Evolutionary conservation across 2,113 vertebrate species (phyloP).

Genomic region (Clarias gariepinus): DNA sequence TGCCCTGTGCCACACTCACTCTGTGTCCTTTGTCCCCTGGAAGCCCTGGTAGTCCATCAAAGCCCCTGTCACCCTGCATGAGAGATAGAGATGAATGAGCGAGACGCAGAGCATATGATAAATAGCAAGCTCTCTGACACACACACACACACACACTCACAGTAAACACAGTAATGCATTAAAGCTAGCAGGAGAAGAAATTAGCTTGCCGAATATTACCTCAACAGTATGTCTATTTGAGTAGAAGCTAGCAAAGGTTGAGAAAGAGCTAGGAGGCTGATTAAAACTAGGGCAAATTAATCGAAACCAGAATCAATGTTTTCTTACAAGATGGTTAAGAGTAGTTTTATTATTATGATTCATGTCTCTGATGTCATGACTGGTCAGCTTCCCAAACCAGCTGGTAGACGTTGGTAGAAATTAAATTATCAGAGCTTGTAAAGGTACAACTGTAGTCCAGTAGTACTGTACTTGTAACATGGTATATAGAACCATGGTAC

Average conservation of each 20-base stretch:
- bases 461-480: too few relatives aligned
- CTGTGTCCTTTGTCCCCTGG: conserved; percentile 86
- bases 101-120: conserved; percentile 7
- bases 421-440: too few relatives aligned
- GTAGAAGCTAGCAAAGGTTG: not conserved
- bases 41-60: conserved; percentile 88
- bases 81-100: conserved; percentile 56
- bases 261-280: not conserved
- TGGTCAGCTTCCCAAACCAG: not conserved
- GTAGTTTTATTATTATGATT: not conserved
- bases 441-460: too few relatives aligned
- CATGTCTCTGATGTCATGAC: not conserved
- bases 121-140: conserved; percentile 46
- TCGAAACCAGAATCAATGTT: not conserved
- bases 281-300: not conserved
- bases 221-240: not conserved
- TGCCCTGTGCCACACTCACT: conserved; percentile 64
- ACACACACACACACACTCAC: conserved; percentile 18
- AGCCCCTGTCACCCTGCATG: conserved; percentile 86
- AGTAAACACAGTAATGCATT: not conserved
- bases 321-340: not conserved
- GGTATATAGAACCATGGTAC: too few relatives aligned
- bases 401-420: not conserved
- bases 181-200: not conserved
- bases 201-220: not conserved